Percentiles rank a stretch among this genome's conserved stretches.
These are phyloP conservation scores for Danaus plexippus DNA, from an alignment of 1,140 invertebrate genomes.

Conservation along the genomic window DNA sequence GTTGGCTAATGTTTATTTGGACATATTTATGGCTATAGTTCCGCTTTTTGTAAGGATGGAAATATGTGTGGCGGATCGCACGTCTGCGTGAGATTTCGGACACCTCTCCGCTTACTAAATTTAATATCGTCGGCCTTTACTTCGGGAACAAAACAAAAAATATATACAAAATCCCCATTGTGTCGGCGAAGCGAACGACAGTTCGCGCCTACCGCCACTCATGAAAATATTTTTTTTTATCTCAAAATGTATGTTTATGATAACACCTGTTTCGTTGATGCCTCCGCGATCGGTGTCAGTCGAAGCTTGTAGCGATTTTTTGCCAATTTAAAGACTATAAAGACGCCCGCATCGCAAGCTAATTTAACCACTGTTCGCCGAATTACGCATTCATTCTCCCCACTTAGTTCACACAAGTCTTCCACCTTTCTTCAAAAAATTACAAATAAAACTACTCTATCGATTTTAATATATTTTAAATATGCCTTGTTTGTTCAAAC, in stretches of 20 bases:
- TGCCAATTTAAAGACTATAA: constrained; percentile 70
- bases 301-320: constrained; percentile 65
- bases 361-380: constrained; percentile 67
- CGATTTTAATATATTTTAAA: too few species aligned
- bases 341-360: constrained; percentile 66
- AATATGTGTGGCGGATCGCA: constrained; percentile 71
- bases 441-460: too few species aligned
- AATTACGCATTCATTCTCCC: constrained; percentile 60
- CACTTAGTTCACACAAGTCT: too few species aligned
- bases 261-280: constrained; percentile 71
- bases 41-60: constrained; percentile 68
- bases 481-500: too few species aligned
- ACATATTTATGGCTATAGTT: constrained; percentile 72
- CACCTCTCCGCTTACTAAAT: constrained; percentile 71
- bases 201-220: constrained; percentile 69
- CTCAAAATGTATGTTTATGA: constrained; percentile 71
- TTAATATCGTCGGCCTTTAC: constrained; percentile 69
- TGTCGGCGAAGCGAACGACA: constrained; percentile 66
- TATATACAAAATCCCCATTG: constrained; percentile 65
- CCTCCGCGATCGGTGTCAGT: constrained; percentile 67
- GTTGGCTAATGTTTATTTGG: constrained; percentile 69
- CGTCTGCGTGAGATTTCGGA: constrained; percentile 70
- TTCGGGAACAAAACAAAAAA: constrained; percentile 59
- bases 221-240: constrained; percentile 72
- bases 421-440: too few species aligned